Evolutionary conservation across 2,888 invertebrate genomes (phyloP).

Genomic region (Chirona hameri): DNA sequence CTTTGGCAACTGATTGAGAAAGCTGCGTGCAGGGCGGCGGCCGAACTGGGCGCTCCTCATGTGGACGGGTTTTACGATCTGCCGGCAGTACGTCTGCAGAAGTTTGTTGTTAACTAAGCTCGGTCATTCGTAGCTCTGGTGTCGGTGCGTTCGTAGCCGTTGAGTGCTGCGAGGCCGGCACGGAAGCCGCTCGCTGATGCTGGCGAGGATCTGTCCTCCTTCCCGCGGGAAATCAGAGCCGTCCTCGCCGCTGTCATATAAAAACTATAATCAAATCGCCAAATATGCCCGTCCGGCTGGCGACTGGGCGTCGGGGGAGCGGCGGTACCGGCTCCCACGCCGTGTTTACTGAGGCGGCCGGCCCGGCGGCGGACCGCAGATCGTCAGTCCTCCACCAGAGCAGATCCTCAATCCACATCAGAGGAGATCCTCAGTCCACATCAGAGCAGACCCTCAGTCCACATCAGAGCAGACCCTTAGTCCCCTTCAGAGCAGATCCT

Average conservation of each 20-base stretch:
- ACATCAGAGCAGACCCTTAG: too few species aligned
- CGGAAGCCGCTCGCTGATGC: background rate
- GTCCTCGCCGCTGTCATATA: background rate
- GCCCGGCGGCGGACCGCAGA: too few species aligned
- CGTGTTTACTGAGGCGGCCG: too few species aligned
- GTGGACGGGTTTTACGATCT: background rate
- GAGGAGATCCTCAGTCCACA: too few species aligned
- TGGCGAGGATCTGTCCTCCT: background rate
- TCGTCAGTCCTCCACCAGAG: too few species aligned
- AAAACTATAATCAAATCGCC: slow-evolving; percentile 4
- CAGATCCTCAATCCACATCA: too few species aligned
- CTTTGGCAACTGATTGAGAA: background rate
- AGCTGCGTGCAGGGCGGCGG: background rate
- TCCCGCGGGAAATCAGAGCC: background rate
- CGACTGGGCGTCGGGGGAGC: background rate
- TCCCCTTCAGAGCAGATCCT: too few species aligned
- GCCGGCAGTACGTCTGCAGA: background rate
- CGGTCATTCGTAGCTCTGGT: background rate
- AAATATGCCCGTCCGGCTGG: background rate
- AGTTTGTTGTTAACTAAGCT: slow-evolving; percentile 10
- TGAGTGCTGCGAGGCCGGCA: too few species aligned
- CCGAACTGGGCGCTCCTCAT: background rate
- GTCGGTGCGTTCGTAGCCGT: background rate
- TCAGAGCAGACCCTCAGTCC: too few species aligned
- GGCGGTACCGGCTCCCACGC: background rate